Evolutionary conservation across 2,888 invertebrate species (phyloP).

Genomic region (Spilosoma lubricipeda): DNA sequence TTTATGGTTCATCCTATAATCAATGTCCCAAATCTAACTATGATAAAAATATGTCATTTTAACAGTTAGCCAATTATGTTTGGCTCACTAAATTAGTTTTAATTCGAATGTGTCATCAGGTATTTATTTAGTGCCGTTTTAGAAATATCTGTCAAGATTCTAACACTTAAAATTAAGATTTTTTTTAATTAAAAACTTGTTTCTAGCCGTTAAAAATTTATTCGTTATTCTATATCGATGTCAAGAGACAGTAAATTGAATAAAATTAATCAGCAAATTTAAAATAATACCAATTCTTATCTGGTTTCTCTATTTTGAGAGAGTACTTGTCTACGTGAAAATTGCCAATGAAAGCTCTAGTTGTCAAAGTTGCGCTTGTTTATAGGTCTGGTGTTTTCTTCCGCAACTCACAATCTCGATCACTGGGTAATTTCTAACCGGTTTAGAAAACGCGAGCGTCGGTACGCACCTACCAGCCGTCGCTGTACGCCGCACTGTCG

Average conservation of each 20-base stretch:
- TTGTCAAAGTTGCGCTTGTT: conserved; percentile 68
- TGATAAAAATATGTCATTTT: conserved; percentile 3
- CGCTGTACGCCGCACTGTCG: conserved; percentile 40
- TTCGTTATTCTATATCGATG: neutral
- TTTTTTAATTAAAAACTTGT: neutral
- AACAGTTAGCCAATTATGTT: conserved; percentile 3
- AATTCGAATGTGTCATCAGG: neutral
- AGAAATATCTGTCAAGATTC: neutral
- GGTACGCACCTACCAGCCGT: conserved; percentile 50
- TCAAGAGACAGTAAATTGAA: neutral
- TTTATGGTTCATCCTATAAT: neutral
- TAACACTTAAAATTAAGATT: neutral
- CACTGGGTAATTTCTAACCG: conserved; percentile 86
- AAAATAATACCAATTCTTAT: conserved; percentile 3
- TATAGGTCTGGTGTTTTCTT: conserved; percentile 82
- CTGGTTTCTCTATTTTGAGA: conserved; percentile 29
- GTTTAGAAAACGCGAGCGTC: conserved; percentile 83
- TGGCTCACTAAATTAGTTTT: neutral
- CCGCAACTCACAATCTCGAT: conserved; percentile 83
- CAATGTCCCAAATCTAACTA: conserved; percentile 11
- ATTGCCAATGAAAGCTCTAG: conserved; percentile 71
- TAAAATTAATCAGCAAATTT: neutral
- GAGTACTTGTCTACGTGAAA: conserved; percentile 29
- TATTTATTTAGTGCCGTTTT: neutral
- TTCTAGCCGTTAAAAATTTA: neutral